These are phyloP conservation scores for Pachymerium ferrugineum DNA, from an alignment of 2,888 invertebrate genomes.

Conservation along the genomic window DNA sequence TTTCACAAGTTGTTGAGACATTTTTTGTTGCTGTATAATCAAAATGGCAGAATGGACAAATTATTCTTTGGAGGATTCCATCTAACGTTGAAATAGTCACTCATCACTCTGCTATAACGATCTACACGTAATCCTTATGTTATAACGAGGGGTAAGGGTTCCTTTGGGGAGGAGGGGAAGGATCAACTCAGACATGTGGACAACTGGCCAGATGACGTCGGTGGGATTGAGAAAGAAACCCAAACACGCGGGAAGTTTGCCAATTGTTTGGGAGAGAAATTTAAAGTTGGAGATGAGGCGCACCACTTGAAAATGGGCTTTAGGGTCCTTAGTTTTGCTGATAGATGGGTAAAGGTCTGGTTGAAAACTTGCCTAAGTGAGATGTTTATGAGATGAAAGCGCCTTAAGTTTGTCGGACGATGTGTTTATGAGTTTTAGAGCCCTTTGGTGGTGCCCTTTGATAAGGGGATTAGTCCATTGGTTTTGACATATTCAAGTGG, in stretches of 20 bases:
- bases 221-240: conserved; percentile 13
- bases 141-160: not conserved
- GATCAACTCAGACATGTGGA: conserved; percentile 2
- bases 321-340: not conserved
- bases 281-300: conserved; percentile 7
- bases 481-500: not conserved
- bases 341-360: not conserved
- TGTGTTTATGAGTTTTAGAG: not conserved
- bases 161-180: not conserved
- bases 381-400: conserved; percentile 18
- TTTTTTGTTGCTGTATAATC: conserved; percentile 17
- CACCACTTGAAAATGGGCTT: not conserved
- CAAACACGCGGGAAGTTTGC: conserved; percentile 20
- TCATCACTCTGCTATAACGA: conserved; percentile 21
- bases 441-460: not conserved
- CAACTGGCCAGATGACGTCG: conserved; percentile 2
- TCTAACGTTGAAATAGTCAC: conserved; percentile 4
- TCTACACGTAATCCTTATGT: conserved; percentile 1
- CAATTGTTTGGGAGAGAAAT: conserved; percentile 21
- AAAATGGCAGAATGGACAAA: conserved; percentile 9
- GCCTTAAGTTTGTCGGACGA: not conserved
- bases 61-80: conserved; percentile 6
- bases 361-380: conserved; percentile 4
- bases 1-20: not conserved
- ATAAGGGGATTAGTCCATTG: not conserved